Evolutionary conservation across 2,113 vertebrate genomes (phyloP), one percentile per base, ranked within the genome.

Genomic region (western clawed frog (Xenopus tropicalis)): DNA sequence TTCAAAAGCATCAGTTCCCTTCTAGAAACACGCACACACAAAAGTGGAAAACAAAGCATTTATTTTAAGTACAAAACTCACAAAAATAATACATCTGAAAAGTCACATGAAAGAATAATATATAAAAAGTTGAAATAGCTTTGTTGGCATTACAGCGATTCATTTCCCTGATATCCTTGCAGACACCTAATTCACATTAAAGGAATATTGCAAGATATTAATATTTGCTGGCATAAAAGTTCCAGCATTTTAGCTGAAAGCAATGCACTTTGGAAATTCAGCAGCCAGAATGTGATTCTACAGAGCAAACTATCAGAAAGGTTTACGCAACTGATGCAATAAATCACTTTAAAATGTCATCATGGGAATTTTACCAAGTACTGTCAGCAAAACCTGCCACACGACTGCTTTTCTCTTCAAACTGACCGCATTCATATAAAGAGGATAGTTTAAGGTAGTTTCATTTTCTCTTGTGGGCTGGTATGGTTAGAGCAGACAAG

Each of bases 401-500:
- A 14, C 14, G n/a, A 62, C 4, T 22, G 10, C 14, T 37, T 67
- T 74, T 61, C 19, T 66, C 21, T 11, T 46, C 29, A 19, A 7
- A 65, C 1, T 72, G 25, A 72, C 61, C 71, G 66, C 71, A 68
- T 68, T 74, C 43, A 42, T 44, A 52, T 68, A 48, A 67, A 54
- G n/a, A 46, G 66, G 23, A 44, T 14, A 43, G 43, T 14, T n/a
- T 16, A 29, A 48, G 44, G 11, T 11, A 54, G 54, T 61, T 65
- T 48, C 64, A 61, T 51, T 51, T 9, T 37, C 23, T n/a, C 24
- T 72, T 72, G 70, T 72, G 48, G 25, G 21, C n/a, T 48, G 16
- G 48, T 52, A 57, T 74, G 65, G 72, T 74, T 74, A n/a, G 14
- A 46, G 59, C 72, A 61, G n/a, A 66, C 61, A 74, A 67, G 17